Evolutionary conservation across 2,888 invertebrate species (phyloP), one percentile per base, ranked within the genome.

Genomic region (Tenthredo notha): DNA sequence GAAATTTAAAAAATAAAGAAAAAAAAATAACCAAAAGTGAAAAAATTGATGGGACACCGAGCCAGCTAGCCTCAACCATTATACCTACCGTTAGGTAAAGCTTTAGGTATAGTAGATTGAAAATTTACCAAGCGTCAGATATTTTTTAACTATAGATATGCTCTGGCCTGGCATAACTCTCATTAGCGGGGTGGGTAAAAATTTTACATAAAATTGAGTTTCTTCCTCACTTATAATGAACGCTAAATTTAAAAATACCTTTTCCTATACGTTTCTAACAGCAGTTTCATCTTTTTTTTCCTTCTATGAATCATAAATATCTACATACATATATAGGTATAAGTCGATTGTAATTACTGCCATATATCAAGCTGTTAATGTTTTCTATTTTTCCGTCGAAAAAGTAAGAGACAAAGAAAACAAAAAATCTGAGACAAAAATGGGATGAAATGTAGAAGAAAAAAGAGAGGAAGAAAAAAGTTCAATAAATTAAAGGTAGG

Each of bases 51-150:
- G 74, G 40, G 25, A 75, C 74, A 75, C 21, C 43, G 40, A 40
- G 9, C 21, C 43, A 21, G 37, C 47, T 37, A 40, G 47, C 3
- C 47, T 21, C 21, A 25, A 18, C 37, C 12, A 54, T 12, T 80
- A 65, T 21, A 80, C 37, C 40, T 15, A 80, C 37, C 61, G 80
- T 43, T 9, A 21, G 21, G 61, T 25, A 18, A 80, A 67, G 67
- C 87, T 77, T 85, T 87, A 86, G 86, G 88, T 61, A 6, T 86
- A 85, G 87, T 86, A 89, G 89, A 90, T 91, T 89, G 89, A 88
- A 90, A 89, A 91, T 91, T 90, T 90, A 89, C 89, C 90, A 91
- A 91, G 91, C 91, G 91, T 91, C 91, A 91, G 90, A 88, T 90
- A 90, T 91, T 91, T 91, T 91, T 33, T 33, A 1, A 91, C 90